These are phyloP conservation scores for Sus scrofa DNA, from an alignment of 2,113 vertebrate genomes.

Conservation along the genomic window T2T-Sscrofa CM000816.6:83067501-83068000, in stretches of 20 bases:
- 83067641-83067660: constrained; percentile 16
- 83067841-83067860: constrained; percentile 68
- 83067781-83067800: constrained; percentile 64
- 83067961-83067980: neutral
- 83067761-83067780: constrained; percentile 65
- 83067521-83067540: constrained; percentile 15
- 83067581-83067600: neutral
- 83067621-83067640: neutral
- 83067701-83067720: constrained; percentile 39
- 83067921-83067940: constrained; percentile 59
- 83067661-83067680: too few relatives aligned
- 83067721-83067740: constrained; percentile 42
- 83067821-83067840: constrained; percentile 55
- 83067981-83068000: neutral
- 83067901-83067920: constrained; percentile 40
- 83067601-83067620: neutral
- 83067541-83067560: neutral
- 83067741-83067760: constrained; percentile 66
- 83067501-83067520: constrained; percentile 38
- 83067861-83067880: constrained; percentile 71
- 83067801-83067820: constrained; percentile 57
- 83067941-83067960: constrained; percentile 49
- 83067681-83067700: constrained; percentile 26
- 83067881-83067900: constrained; percentile 57
- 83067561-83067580: neutral